Evolutionary conservation across 2,888 invertebrate genomes (phyloP), one percentile per base, ranked within the genome.

Genomic region (Allolobophora icterica): DNA sequence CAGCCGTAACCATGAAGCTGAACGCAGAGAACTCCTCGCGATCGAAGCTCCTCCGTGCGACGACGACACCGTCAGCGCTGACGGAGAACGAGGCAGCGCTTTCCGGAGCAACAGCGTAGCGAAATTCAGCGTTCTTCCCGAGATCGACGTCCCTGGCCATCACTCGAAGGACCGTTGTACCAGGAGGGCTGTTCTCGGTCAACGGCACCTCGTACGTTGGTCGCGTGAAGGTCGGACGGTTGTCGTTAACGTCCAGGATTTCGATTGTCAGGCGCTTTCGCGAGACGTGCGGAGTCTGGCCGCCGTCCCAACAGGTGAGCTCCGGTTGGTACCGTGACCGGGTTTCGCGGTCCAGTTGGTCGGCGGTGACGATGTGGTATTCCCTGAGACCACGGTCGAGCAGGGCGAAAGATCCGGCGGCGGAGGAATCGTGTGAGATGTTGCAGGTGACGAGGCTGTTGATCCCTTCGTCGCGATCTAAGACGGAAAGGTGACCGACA

Each of bases 191-290:
- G 92, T 95, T 94, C 91, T 95, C 95, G 13, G 90, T 52, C 34
- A 95, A 90, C 84, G 92, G 92, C 24, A 92, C 93, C 34, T 92
- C 89, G 91, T 94, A 94, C 33, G 92, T 91, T 17, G 91, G 52
- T 87, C 93, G 91, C 13, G 91, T 91, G 91, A 95, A 95, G 17
- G 91, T 83, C 30, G 95, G 95, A 5, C 92, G 90, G 90, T 94
- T 93, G 92, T 95, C 95, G 92, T 95, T 95, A 92, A 94, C 94
- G 92, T 95, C 95, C 13, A 92, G 91, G 24, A 95, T 93, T 21
- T 93, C 91, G 35, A 95, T 93, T 42, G 92, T 91, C 90, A 95
- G 94, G 19, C 91, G 93, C 90, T 93, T 93, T 30, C 92, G 92
- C 38, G 93, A 93, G 13, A 92, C 92, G 42, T 94, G 92, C 2